phyloP scores from a whole-genome alignment of 2,113 vertebrate genomes.

The Turdus rufiventris region DNA sequence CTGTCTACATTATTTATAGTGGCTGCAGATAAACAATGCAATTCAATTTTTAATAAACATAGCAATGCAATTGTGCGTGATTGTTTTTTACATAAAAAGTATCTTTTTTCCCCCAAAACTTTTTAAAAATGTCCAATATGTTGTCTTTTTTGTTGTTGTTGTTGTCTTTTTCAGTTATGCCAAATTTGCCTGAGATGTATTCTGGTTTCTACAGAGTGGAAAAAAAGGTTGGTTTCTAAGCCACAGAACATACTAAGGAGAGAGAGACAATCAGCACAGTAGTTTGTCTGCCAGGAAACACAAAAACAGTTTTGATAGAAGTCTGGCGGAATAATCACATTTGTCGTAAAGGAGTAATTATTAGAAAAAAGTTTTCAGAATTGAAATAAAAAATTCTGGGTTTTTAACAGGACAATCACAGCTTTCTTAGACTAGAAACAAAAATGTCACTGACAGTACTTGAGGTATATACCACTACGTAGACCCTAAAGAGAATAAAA shows the following conservation, averaged over 20 bases:
- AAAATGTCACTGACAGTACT: background rate
- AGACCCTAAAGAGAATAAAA: background rate
- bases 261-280: background rate
- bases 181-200: background rate
- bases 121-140: background rate
- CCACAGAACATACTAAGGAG: background rate
- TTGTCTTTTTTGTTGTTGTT: fast-evolving
- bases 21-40: background rate
- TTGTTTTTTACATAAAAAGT: background rate
- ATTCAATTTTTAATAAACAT: background rate
- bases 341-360: background rate
- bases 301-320: background rate
- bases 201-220: background rate
- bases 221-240: background rate
- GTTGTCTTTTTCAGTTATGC: background rate
- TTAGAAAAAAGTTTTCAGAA: background rate
- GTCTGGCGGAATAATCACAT: background rate
- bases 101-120: background rate
- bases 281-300: background rate
- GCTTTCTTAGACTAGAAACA: background rate
- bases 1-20: background rate
- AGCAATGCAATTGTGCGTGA: background rate
- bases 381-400: background rate
- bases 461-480: fast-evolving
- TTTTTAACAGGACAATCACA: background rate